These are phyloP conservation scores for Salvelinus alpinus DNA, from an alignment of 2,113 vertebrate species.

Conservation along the genomic window DNA sequence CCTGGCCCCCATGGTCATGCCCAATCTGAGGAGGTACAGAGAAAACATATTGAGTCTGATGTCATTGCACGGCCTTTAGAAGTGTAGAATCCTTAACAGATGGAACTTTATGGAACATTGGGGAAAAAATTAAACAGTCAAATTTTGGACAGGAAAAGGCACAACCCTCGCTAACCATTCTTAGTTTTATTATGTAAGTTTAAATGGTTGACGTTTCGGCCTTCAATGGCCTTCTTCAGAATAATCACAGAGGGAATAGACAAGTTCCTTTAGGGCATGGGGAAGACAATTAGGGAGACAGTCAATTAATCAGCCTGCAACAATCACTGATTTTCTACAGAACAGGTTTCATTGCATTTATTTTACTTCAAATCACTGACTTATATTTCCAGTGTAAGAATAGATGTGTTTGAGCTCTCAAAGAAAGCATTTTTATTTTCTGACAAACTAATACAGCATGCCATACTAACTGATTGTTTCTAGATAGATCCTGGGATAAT, in stretches of 20 bases:
- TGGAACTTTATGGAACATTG: constrained; percentile 24
- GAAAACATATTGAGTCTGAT: constrained; percentile 55
- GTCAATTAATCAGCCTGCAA: constrained; percentile 10
- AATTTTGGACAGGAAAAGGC: neutral
- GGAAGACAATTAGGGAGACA: neutral
- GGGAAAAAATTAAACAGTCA: neutral
- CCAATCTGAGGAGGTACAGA: constrained; percentile 73
- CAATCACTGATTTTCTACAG: neutral
- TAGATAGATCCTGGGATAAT: neutral
- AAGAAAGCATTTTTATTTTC: constrained; percentile 16
- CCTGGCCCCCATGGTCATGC: constrained; percentile 54
- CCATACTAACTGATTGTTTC: neutral
- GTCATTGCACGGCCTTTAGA: constrained; percentile 52
- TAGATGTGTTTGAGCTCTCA: constrained; percentile 12
- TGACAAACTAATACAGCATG: neutral
- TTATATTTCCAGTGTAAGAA: constrained; percentile 4
- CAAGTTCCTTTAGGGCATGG: no score
- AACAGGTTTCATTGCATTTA: constrained; percentile 14
- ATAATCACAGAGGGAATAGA: no score
- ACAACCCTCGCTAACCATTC: no score
- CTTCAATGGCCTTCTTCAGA: no score
- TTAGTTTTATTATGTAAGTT: no score
- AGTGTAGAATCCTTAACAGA: constrained; percentile 32
- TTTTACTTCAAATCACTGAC: constrained; percentile 11
- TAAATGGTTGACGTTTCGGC: no score